Conservation (phyloP, 1,140 invertebrate genomes). For the Drosophila ohnishii region DNA sequence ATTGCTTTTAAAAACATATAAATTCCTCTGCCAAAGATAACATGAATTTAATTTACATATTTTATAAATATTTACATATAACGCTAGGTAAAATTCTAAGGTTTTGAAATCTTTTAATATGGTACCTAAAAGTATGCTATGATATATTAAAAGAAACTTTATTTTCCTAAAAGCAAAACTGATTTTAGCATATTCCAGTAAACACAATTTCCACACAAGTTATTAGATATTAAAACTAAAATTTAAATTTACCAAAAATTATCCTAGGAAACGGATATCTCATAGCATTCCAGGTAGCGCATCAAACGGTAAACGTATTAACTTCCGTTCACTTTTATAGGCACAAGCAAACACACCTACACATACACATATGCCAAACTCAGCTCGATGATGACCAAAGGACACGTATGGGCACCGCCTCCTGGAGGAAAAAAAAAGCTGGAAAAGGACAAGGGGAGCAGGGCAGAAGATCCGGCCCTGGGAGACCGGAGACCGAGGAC, state of each 20-base stretch:
- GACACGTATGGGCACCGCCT: slow-evolving; percentile 36
- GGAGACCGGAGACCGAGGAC: slow-evolving; percentile 29
- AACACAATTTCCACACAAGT: background rate
- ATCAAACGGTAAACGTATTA: slow-evolving; percentile 74
- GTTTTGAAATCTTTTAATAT: background rate
- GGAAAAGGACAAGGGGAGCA: background rate
- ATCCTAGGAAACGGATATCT: background rate
- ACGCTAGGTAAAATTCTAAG: accelerated
- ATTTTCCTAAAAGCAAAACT: background rate
- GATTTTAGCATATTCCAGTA: no score
- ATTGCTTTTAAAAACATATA: background rate
- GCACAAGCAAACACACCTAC: slow-evolving; percentile 44
- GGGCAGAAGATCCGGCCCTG: slow-evolving; percentile 16
- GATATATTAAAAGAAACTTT: background rate
- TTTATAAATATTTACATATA: background rate
- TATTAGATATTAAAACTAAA: background rate
- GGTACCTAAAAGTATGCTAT: background rate
- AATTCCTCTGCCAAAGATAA: background rate
- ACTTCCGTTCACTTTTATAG: slow-evolving; percentile 80
- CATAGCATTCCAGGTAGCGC: slow-evolving; percentile 5
- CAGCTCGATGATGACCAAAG: slow-evolving; percentile 56
- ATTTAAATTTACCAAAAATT: background rate
- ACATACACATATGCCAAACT: slow-evolving; percentile 42
- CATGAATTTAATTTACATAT: background rate
- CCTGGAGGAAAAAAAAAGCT: background rate